Base-by-base conservation (phyloP, 2,113 vertebrate species). In the Apodemus speciosus region DNA sequence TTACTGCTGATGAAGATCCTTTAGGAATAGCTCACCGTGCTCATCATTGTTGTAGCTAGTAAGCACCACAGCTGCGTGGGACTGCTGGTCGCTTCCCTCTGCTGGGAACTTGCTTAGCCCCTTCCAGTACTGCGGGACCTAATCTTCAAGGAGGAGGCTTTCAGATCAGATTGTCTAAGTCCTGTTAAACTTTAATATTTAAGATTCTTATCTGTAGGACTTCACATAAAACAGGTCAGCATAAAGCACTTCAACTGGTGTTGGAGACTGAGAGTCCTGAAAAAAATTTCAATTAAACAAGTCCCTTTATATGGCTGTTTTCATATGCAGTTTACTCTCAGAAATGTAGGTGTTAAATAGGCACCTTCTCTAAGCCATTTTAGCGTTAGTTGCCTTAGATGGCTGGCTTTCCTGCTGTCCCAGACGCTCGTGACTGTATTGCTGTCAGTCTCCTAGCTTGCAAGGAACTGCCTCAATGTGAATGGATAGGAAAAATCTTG, bases 271-370 rank as follows among this genome's bases (percentile, higher is more conserved):
- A 76, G 56, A 86, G 25, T 86, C 23, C 69, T 80, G 8, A 64
- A 91, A 93, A 77, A 38, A 69, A 68, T 46, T 23, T 21, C 9
- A 4, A 79, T 90, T 91, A 93, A 92, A 38, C 87, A 81, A 92
- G 32, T 90, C 30, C 58, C 23, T 95, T 69, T 66, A 51, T 85
- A 60, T 92, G 53, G 62, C 49, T 76, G 10, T 94, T 71, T 66
- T 86, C 18, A 68, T 77, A n/a, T 86, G 40, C 16, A 91, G 9
- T 85, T 94, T 90, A 66, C 58, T 91, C 89, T 77, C 13, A 51
- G 86, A 96, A 94, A 72, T 79, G 9, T 72, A 53, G 38, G 6
- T 46, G 49, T 73, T 89, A 91, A 88, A 91, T 75, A 56, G 85
- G 4, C 20, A 89, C 43, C 69, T 32, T 96, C 40, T 53, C 40